Percentiles rank a stretch among this genome's conserved stretches.
Evolutionary conservation across 2,888 invertebrate species (phyloP).

Genomic region (Drosophila merina): DNA sequence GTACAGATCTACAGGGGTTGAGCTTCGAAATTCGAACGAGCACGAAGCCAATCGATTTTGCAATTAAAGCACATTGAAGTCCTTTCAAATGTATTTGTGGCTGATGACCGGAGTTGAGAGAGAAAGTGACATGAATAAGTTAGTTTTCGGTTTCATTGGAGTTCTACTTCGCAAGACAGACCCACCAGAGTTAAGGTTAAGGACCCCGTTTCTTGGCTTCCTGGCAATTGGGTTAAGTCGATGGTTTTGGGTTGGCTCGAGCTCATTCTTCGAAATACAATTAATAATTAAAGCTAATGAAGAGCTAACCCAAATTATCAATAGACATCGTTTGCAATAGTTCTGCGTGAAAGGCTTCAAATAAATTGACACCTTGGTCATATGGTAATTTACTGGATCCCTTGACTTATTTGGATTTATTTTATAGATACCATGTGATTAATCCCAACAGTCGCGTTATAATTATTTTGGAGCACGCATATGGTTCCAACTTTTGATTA

Average conservation of each 20-base stretch:
- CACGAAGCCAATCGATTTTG: conserved; percentile 72
- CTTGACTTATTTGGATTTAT: background rate
- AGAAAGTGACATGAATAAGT: conserved; percentile 68
- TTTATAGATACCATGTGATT: conserved; percentile 14
- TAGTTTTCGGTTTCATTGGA: conserved; percentile 27
- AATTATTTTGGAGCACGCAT: conserved; percentile 58
- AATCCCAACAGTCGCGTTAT: conserved; percentile 48
- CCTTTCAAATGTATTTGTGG: conserved; percentile 15
- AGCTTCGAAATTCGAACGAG: conserved; percentile 30
- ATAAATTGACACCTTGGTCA: conserved; percentile 35
- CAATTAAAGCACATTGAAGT: conserved; percentile 68
- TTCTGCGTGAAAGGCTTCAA: background rate
- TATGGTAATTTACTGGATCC: conserved; percentile 29
- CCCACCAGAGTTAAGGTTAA: conserved; percentile 60
- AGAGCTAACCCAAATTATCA: conserved; percentile 1
- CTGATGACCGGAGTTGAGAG: conserved; percentile 54
- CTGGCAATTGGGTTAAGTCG: conserved; percentile 21
- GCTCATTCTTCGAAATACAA: conserved; percentile 5
- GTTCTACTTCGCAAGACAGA: conserved; percentile 13
- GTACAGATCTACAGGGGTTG: conserved; percentile 39
- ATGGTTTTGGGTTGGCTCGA: background rate
- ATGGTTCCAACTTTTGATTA: conserved; percentile 52
- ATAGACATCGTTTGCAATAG: background rate
- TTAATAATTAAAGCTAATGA: conserved; percentile 24
- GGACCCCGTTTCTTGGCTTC: conserved; percentile 41